These are phyloP conservation scores for Apostichopus californicus DNA, from an alignment of 35 echinoderm and acorn worm species.

Conservation along the genomic window DNA sequence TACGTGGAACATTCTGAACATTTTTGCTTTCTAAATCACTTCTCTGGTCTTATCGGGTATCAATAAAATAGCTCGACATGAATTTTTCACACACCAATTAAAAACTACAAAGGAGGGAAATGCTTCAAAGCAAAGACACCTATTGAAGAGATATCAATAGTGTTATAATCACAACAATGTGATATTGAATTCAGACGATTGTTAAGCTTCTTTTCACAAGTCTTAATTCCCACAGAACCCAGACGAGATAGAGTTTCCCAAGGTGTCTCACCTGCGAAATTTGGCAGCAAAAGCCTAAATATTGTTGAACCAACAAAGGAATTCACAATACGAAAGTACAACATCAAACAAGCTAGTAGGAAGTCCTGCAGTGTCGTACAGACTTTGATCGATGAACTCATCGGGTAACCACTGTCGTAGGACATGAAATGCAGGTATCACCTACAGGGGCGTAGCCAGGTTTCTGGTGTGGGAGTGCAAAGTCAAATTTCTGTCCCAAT, in stretches of 20 bases:
- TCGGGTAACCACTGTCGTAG: too few species aligned
- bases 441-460: too few species aligned
- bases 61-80: not conserved
- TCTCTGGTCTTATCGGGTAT: not conserved
- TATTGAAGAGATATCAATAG: constrained; percentile 29
- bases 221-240: constrained; percentile 30
- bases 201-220: not conserved
- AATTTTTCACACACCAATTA: constrained; percentile 34
- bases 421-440: too few species aligned
- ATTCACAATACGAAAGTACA: constrained; percentile 5
- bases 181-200: constrained; percentile 12
- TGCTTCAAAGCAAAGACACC: not conserved
- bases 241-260: constrained; percentile 8
- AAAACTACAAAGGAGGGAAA: not conserved
- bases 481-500: too few species aligned
- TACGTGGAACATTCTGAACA: constrained; percentile 15
- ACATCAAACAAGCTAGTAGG: too few species aligned
- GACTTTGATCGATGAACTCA: too few species aligned
- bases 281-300: not conserved
- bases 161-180: not conserved
- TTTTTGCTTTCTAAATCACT: constrained; percentile 19
- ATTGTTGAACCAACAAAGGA: not conserved
- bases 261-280: constrained; percentile 33
- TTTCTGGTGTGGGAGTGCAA: too few species aligned
- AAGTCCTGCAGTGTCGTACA: too few species aligned